Evolutionary conservation across 35 echinoderm and acorn worm species (phyloP).

Genomic region (Amphiura filiformis): DNA sequence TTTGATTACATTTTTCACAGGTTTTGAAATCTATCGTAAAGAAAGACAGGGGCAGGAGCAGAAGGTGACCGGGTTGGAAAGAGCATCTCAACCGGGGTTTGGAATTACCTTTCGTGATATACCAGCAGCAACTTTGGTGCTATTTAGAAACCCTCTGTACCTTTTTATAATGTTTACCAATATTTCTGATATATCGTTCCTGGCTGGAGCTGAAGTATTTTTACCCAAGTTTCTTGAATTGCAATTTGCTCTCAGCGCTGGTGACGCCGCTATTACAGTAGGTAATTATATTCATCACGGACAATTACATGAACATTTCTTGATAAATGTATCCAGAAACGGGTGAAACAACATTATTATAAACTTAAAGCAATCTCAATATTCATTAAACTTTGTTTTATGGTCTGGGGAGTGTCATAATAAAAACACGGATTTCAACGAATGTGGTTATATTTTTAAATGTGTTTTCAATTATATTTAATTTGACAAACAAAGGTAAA

Average conservation of each 20-base stretch:
- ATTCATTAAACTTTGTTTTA: too few species aligned
- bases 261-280: constrained; percentile 15
- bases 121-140: not conserved
- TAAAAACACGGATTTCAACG: too few species aligned
- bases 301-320: too few species aligned
- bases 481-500: too few species aligned
- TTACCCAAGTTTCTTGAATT: constrained; percentile 37
- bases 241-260: constrained; percentile 38
- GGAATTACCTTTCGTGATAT: constrained; percentile 21
- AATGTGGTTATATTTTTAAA: too few species aligned
- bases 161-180: not conserved
- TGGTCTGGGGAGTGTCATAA: too few species aligned
- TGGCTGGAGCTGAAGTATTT: constrained; percentile 23
- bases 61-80: not conserved
- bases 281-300: too few species aligned
- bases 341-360: too few species aligned
- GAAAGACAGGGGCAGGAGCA: constrained; percentile 34
- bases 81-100: constrained; percentile 1
- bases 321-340: too few species aligned
- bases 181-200: not conserved
- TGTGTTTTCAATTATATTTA: too few species aligned
- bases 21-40: not conserved
- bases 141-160: constrained; percentile 43
- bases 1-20: not conserved
- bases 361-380: too few species aligned